A percentile compares a stretch with the other conserved stretches of the same genome.
Evolutionary conservation across 2,113 vertebrate species (phyloP).

Genomic region (Copsychus sechellarum): DNA sequence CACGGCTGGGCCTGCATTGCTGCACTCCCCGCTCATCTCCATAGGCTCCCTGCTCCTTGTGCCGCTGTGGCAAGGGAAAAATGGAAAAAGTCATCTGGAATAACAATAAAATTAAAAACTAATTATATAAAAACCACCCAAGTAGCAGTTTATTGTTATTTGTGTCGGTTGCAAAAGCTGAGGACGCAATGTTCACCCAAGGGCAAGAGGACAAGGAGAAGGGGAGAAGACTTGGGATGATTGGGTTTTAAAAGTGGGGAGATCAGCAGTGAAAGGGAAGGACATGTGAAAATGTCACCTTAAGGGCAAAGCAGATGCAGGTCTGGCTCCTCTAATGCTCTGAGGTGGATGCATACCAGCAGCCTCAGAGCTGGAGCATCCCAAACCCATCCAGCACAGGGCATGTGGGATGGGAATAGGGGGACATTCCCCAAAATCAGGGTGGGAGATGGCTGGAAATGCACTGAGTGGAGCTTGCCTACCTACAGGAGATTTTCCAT

Average conservation of each 20-base stretch:
- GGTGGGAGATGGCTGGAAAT: not conserved
- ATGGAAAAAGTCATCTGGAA: constrained; percentile 90
- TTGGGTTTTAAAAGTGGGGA: constrained; percentile 66
- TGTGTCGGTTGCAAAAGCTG: constrained; percentile 71
- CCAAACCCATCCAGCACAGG: not conserved
- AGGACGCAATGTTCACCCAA: constrained; percentile 80
- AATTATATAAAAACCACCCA: not conserved
- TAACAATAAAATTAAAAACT: constrained; percentile 64
- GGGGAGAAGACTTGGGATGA: constrained; percentile 79
- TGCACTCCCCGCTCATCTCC: constrained; percentile 61
- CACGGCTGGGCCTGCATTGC: constrained; percentile 72
- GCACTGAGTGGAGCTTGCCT: accelerated
- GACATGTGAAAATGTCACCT: constrained; percentile 14
- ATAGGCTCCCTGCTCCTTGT: constrained; percentile 4
- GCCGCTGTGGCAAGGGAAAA: constrained; percentile 76
- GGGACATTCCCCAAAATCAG: not conserved
- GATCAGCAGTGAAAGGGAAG: constrained; percentile 46
- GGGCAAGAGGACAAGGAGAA: constrained; percentile 69
- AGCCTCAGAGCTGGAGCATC: not conserved
- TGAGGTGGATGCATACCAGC: accelerated
- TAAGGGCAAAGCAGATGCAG: constrained; percentile 36
- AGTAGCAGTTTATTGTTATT: constrained; percentile 80
- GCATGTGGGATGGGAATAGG: accelerated
- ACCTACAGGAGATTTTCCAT: not conserved
- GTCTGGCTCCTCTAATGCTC: accelerated